phyloP scores from a whole-genome alignment of 1,140 invertebrate species.

The Drosophila guanche region DNA sequence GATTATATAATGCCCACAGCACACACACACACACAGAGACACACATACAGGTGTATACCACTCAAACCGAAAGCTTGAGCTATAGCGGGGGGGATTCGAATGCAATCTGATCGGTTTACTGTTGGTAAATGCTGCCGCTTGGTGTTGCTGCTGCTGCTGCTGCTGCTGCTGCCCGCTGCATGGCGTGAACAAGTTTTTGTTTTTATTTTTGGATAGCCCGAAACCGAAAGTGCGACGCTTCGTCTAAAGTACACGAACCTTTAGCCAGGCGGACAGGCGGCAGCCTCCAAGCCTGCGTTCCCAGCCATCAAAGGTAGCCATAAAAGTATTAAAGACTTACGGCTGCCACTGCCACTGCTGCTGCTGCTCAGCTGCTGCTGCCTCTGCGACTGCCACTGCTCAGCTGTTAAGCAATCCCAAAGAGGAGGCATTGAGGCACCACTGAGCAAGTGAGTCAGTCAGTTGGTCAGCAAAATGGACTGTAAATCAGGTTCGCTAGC shows the following conservation, averaged over 20 bases:
- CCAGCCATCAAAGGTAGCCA: conserved; percentile 64
- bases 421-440: conserved; percentile 23
- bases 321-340: conserved; percentile 21
- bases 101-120: conserved; percentile 70
- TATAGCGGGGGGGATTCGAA: conserved; percentile 47
- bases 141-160: not conserved
- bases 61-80: conserved; percentile 9
- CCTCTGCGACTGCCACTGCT: conserved; percentile 19
- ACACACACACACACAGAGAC: conserved; percentile 16
- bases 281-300: conserved; percentile 23
- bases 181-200: conserved; percentile 58
- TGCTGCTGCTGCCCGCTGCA: conserved; percentile 54
- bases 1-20: conserved; percentile 72
- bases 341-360: conserved; percentile 20
- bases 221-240: conserved; percentile 67
- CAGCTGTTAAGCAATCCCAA: conserved; percentile 52
- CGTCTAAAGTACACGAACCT: conserved; percentile 59
- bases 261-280: conserved; percentile 43
- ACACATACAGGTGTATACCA: conserved; percentile 6
- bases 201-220: conserved; percentile 14
- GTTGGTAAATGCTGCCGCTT: conserved; percentile 43
- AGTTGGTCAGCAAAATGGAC: conserved; percentile 25
- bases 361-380: conserved; percentile 22
- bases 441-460: conserved; percentile 24
- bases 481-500: conserved; percentile 62